A percentile compares a stretch with the other conserved stretches of the same genome.
Conservation (phyloP, 2,797 vertebrate genomes). For the Eutrigla gurnardus region DNA sequence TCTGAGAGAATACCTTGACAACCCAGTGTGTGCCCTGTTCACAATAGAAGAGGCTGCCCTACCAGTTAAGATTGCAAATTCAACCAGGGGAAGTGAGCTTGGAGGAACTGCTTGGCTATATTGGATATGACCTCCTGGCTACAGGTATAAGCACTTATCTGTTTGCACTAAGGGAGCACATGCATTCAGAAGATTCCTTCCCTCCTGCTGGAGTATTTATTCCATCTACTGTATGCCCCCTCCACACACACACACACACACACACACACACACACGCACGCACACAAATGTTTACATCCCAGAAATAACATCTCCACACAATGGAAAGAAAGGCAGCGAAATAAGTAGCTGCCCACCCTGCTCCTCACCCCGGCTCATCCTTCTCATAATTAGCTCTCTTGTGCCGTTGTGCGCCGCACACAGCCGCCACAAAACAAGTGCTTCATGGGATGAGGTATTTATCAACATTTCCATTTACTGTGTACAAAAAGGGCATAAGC, state of each 20-base stretch:
- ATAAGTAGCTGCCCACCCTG: slow-evolving; percentile 81
- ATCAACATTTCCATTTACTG: slow-evolving; percentile 84
- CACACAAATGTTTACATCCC: slow-evolving; percentile 76
- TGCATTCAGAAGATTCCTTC: slow-evolving; percentile 72
- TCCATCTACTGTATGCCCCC: slow-evolving; percentile 47
- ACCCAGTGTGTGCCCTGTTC: slow-evolving; percentile 55
- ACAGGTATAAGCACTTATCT: slow-evolving; percentile 85
- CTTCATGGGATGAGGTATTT: slow-evolving; percentile 82
- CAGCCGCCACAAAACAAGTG: slow-evolving; percentile 83
- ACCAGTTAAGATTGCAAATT: slow-evolving; percentile 78
- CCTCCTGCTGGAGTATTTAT: slow-evolving; percentile 67
- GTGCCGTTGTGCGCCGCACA: slow-evolving; percentile 79
- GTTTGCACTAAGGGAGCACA: slow-evolving; percentile 74
- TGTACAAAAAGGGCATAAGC: slow-evolving; percentile 83
- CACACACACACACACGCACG: neutral
- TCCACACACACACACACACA: slow-evolving; percentile 9
- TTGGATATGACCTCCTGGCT: slow-evolving; percentile 80
- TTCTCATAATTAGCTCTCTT: slow-evolving; percentile 87
- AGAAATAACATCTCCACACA: slow-evolving; percentile 80
- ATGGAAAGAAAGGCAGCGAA: slow-evolving; percentile 81
- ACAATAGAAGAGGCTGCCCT: slow-evolving; percentile 71
- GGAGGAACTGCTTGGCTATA: slow-evolving; percentile 77
- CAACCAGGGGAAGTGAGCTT: slow-evolving; percentile 68
- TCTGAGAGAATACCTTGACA: slow-evolving; percentile 65
- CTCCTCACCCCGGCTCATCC: slow-evolving; percentile 82